A percentile compares a stretch with the other conserved stretches of the same genome.
These are phyloP conservation scores for Calosoma granatense DNA, from an alignment of 1,140 invertebrate genomes.

Conservation along the genomic window DNA sequence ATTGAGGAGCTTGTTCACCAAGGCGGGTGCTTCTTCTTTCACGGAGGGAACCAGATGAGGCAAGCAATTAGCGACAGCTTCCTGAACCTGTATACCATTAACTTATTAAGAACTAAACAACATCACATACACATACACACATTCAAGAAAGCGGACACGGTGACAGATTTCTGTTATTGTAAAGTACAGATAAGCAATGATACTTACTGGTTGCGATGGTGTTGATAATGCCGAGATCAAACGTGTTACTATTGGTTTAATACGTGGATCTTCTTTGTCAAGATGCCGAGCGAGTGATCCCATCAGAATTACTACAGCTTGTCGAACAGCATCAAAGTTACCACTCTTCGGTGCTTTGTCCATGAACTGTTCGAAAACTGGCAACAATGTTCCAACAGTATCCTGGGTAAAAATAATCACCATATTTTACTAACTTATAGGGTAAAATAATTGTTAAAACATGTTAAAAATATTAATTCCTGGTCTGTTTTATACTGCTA, in stretches of 20 bases:
- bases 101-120: neutral
- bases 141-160: no score
- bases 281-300: constrained; percentile 92
- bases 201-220: constrained; percentile 81
- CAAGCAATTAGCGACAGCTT: constrained; percentile 93
- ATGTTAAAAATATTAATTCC: no score
- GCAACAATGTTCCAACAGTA: constrained; percentile 62
- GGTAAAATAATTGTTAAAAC: no score
- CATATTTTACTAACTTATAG: neutral
- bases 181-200: no score
- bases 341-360: constrained; percentile 82
- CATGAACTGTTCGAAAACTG: constrained; percentile 84
- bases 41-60: constrained; percentile 88
- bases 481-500: no score
- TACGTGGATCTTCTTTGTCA: constrained; percentile 76
- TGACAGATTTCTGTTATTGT: no score
- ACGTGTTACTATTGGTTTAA: constrained; percentile 85
- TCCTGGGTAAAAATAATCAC: constrained; percentile 30
- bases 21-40: constrained; percentile 75
- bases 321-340: constrained; percentile 85
- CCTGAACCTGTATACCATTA: constrained; percentile 67
- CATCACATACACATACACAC: neutral
- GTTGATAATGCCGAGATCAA: constrained; percentile 87
- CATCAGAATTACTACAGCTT: constrained; percentile 95
- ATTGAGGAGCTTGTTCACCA: constrained; percentile 80